phyloP scores from a whole-genome alignment of 1,140 invertebrate genomes.

The Aphelenchoides avenae region DNA sequence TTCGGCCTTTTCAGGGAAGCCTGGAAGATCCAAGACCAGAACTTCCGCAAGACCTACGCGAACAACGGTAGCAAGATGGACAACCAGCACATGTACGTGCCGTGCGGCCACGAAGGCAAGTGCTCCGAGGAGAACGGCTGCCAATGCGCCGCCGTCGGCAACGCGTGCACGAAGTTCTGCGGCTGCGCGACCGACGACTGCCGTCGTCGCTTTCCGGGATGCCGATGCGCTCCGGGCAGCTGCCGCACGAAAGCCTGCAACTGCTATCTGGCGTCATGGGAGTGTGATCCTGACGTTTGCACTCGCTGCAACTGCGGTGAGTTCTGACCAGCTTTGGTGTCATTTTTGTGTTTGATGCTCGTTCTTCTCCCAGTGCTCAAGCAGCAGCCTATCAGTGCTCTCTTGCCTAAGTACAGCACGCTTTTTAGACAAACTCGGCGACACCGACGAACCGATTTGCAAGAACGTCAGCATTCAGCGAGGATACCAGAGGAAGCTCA shows the following conservation, averaged over 20 bases:
- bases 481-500: constrained; percentile 77
- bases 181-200: constrained; percentile 45
- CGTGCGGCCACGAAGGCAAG: constrained; percentile 45
- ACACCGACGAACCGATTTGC: constrained; percentile 64
- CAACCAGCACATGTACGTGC: constrained; percentile 41
- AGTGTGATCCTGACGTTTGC: constrained; percentile 99
- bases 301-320: constrained; percentile 80
- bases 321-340: too few species aligned
- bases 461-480: constrained; percentile 94
- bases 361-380: too few species aligned
- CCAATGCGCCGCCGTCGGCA: too few species aligned
- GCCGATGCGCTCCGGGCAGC: constrained; percentile 85
- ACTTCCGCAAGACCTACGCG: constrained; percentile 28
- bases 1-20: too few species aligned
- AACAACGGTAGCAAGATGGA: constrained; percentile 37
- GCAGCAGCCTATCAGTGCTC: too few species aligned
- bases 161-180: constrained; percentile 55
- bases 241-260: constrained; percentile 98
- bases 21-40: too few species aligned
- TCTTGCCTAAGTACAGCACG: too few species aligned
- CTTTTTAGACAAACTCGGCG: constrained; percentile 25
- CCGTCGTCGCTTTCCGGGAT: constrained; percentile 76
- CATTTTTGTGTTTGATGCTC: too few species aligned
- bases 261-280: constrained; percentile 91
- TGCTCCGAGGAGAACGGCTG: constrained; percentile 35